Base-by-base conservation (phyloP, 2,797 vertebrate genomes). In the Protonibea diacanthus region DNA sequence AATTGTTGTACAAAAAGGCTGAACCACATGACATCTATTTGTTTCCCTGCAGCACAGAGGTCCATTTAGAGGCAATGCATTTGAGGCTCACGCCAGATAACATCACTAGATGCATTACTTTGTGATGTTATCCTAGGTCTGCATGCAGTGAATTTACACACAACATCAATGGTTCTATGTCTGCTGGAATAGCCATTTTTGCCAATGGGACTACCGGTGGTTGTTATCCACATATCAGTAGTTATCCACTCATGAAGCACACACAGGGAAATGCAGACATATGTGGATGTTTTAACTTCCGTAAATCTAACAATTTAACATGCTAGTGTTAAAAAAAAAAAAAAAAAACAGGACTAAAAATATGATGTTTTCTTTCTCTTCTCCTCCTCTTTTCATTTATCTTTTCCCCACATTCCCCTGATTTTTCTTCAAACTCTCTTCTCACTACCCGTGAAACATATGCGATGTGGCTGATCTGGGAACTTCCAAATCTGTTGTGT, bases 61-160 rank as follows among this genome's bases (percentile, higher is more conserved):
- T 87, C 78, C 83, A 88, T 91, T 92, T 90, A 88, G 82, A 83
- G 84, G 79, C 83, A 78, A 83, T 89, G 91, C 81, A 44, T 90
- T 90, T 78, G 79, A 89, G 67, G 83, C 91, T 78, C 14, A 63
- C 86, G 88, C 81, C 82, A 70, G 88, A 93, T 94, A 92, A 90
- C 93, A 93, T 94, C 93, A 89, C 94, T 91, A 92, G 90, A 92
- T 93, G 93, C 91, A 92, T 92, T 90, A 86, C 90, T 93, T 88
- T 92, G 93, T 93, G 93, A 92, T 93, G 94, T 94, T 94, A 94
- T 95, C 89, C n/a, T 90, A 90, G 91, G 91, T 86, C 85, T 88
- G 81, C 93, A 93, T 91, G 87, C 88, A 83, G 86, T 87, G 84
- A 83, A 86, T 89, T 92, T 88, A 83, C 80, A 83, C 82, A 75